Evolutionary conservation across 1,140 invertebrate genomes (phyloP).

Genomic region (Lepeophtheirus salmonis): DNA sequence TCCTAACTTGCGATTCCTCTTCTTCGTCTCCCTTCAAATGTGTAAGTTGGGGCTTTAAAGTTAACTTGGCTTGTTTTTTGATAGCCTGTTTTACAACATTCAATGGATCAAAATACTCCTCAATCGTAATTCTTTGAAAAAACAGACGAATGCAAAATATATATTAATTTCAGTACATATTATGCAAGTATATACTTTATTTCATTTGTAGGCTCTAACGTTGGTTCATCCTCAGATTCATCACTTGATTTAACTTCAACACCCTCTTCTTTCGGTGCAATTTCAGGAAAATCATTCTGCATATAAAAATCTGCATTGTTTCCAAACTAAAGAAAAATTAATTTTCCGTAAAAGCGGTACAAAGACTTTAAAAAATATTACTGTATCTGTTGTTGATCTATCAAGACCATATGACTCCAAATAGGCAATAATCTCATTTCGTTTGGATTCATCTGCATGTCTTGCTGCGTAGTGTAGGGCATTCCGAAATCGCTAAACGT

Average conservation of each 20-base stretch:
- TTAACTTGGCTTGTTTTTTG: constrained; percentile 12
- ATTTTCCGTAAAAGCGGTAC: too few relatives aligned
- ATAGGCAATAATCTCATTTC: neutral
- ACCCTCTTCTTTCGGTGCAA: constrained; percentile 14
- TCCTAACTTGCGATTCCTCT: constrained; percentile 17
- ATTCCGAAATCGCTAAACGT: neutral
- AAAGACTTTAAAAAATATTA: neutral
- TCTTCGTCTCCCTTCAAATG: neutral
- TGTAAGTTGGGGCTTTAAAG: neutral
- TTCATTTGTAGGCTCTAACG: neutral
- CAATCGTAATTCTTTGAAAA: neutral
- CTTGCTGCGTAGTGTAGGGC: neutral
- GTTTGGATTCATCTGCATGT: neutral
- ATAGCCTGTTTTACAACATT: constrained; percentile 8
- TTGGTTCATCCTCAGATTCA: neutral
- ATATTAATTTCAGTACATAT: neutral
- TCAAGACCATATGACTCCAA: neutral
- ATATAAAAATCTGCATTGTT: constrained; percentile 14
- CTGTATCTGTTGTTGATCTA: neutral
- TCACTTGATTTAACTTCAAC: constrained; percentile 6
- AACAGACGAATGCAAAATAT: neutral
- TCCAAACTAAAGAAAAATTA: constrained; percentile 4
- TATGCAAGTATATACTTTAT: neutral
- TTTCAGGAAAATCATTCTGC: constrained; percentile 3
- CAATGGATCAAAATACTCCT: neutral